Conservation (phyloP, 2,797 vertebrate species). For the Lindbergichthys nudifrons region DNA sequence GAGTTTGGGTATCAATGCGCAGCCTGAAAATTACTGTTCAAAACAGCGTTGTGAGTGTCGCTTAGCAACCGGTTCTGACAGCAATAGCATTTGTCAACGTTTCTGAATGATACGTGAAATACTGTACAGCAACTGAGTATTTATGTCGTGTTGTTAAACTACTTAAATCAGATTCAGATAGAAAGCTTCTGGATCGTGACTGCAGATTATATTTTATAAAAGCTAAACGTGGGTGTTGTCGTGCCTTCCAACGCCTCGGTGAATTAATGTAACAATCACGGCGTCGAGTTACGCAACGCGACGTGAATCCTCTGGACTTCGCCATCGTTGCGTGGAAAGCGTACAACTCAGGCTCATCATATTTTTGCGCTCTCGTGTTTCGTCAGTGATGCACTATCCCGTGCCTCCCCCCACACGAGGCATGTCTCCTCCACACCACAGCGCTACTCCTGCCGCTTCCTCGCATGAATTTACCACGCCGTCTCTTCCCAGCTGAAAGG, state of each 20-base stretch:
- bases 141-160: background rate
- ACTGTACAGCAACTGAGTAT: too few relatives aligned
- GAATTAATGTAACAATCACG: background rate
- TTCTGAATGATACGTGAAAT: background rate
- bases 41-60: constrained; percentile 34
- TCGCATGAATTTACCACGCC: constrained; percentile 38
- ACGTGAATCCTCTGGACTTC: constrained; percentile 51
- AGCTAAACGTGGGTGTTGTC: background rate
- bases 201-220: background rate
- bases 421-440: constrained; percentile 57
- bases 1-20: background rate
- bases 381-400: constrained; percentile 69
- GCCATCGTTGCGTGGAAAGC: constrained; percentile 58
- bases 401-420: constrained; percentile 54
- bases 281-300: constrained; percentile 52
- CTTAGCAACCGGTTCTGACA: constrained; percentile 52
- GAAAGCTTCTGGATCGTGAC: background rate
- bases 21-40: background rate
- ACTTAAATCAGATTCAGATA: background rate
- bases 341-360: constrained; percentile 60
- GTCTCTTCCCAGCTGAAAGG: constrained; percentile 46
- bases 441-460: constrained; percentile 32
- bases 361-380: constrained; percentile 59
- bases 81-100: background rate
- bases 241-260: constrained; percentile 19